A percentile compares a stretch with the other conserved stretches of the same genome.
Conservation (phyloP, 2,888 invertebrate species). For the Drosophila cyrtoloma region DNA sequence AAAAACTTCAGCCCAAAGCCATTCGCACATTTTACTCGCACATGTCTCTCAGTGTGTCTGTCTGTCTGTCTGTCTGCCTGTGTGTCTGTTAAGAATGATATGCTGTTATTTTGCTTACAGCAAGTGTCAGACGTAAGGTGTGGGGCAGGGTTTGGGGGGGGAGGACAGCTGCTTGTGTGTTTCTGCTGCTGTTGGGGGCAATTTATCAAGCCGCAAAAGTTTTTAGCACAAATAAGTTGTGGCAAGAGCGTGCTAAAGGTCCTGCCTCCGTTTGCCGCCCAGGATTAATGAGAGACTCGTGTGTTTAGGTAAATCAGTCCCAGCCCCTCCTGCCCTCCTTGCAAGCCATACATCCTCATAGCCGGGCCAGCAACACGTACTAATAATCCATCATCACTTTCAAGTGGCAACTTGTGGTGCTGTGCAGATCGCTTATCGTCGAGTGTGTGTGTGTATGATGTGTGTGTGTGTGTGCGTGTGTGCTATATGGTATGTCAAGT, state of each 20-base stretch:
- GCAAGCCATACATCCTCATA: conserved; percentile 54
- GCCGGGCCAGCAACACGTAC: conserved; percentile 77
- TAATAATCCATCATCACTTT: conserved; percentile 79
- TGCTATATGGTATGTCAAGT: conserved; percentile 30
- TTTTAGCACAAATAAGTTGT: conserved; percentile 79
- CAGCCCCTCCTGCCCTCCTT: neutral
- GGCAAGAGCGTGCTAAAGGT: conserved; percentile 59
- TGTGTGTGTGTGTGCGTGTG: conserved; percentile 7
- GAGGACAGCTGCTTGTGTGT: conserved; percentile 6
- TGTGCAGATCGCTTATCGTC: conserved; percentile 62
- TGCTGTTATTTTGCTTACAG: conserved; percentile 37
- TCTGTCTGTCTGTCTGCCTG: conserved; percentile 5
- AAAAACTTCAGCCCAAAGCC: conserved; percentile 26
- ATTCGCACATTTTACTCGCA: conserved; percentile 47
- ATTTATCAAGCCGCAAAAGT: conserved; percentile 78
- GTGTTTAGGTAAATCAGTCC: conserved; percentile 59
- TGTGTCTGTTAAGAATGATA: conserved; percentile 17
- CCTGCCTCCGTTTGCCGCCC: conserved; percentile 57
- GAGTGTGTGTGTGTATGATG: neutral
- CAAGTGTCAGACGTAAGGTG: conserved; percentile 9
- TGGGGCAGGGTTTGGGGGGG: neutral
- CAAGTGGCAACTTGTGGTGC: conserved; percentile 63
- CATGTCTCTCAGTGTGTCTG: conserved; percentile 18
- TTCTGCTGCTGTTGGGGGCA: conserved; percentile 49
- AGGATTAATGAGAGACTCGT: conserved; percentile 84